Percentiles rank a stretch among this genome's conserved stretches.
Evolutionary conservation across 2,113 vertebrate genomes (phyloP).

Genomic region (Alligator mississippiensis): DNA sequence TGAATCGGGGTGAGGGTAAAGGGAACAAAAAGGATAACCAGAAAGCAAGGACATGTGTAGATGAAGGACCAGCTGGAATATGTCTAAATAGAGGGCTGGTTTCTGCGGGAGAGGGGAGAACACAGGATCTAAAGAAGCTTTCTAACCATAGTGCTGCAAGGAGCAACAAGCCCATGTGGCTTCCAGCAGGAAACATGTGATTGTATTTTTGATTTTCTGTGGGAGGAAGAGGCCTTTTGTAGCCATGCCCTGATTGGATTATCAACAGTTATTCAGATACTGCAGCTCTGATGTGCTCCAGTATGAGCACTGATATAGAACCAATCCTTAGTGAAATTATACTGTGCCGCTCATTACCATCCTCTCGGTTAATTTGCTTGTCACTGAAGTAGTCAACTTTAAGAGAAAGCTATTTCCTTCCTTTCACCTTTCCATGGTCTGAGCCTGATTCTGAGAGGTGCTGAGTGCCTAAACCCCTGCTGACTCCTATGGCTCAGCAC

Average conservation of each 20-base stretch:
- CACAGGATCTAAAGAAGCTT: not conserved
- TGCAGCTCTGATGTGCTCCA: not conserved
- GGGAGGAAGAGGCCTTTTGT: not conserved
- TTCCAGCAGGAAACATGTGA: not conserved
- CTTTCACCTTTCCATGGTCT: not conserved
- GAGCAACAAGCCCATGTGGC: not conserved
- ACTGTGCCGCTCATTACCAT: not conserved
- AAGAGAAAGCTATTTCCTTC: not conserved
- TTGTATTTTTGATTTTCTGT: not conserved
- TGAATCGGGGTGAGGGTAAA: not conserved
- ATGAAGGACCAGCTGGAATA: not conserved
- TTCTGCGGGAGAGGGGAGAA: fast-evolving
- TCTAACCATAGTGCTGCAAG: not conserved
- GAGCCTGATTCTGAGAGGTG: not conserved
- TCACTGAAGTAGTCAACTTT: not conserved
- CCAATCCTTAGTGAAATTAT: not conserved
- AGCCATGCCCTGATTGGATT: not conserved
- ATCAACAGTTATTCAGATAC: not conserved
- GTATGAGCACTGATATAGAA: not conserved
- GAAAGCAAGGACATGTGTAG: not conserved
- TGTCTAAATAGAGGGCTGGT: not conserved
- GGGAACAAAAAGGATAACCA: not conserved
- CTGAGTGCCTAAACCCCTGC: not conserved
- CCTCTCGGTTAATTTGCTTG: fast-evolving
- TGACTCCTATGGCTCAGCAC: not conserved